Conservation (phyloP, 2,113 vertebrate species). For the Australoheros scitulus region DNA sequence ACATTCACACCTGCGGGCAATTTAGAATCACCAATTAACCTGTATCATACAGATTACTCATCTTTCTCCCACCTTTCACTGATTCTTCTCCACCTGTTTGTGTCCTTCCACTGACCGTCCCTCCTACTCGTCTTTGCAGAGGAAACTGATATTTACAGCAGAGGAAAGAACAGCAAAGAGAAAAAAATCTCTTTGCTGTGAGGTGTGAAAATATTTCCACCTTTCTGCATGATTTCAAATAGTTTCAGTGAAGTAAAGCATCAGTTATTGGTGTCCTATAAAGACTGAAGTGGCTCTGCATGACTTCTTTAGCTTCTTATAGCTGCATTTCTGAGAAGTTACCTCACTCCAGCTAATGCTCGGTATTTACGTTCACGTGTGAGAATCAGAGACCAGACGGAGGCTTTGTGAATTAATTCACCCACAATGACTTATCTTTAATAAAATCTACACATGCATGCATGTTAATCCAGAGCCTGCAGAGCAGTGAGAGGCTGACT, state of each 20-base stretch:
- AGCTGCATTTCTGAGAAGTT: not conserved
- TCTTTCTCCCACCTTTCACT: not conserved
- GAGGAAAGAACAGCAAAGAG: too few species aligned
- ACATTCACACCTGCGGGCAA: too few species aligned
- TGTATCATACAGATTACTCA: not conserved
- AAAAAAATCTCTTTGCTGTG: not conserved
- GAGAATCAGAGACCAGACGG: not conserved
- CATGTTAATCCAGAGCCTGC: not conserved
- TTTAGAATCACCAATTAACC: too few species aligned
- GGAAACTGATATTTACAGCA: not conserved
- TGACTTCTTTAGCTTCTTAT: not conserved
- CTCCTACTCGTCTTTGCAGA: not conserved
- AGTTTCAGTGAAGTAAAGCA: not conserved
- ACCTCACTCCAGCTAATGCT: not conserved
- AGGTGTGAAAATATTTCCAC: fast-evolving
- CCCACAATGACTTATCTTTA: not conserved
- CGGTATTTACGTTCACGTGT: not conserved
- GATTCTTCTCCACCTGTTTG: not conserved
- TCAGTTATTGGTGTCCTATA: not conserved
- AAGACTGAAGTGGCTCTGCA: not conserved
- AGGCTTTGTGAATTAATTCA: not conserved
- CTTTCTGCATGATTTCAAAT: not conserved
- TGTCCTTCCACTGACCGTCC: not conserved
- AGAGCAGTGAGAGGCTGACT: not conserved
- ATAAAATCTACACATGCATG: not conserved